Base-by-base conservation (phyloP, 2,113 vertebrate species). In the Clinocottus analis region DNA sequence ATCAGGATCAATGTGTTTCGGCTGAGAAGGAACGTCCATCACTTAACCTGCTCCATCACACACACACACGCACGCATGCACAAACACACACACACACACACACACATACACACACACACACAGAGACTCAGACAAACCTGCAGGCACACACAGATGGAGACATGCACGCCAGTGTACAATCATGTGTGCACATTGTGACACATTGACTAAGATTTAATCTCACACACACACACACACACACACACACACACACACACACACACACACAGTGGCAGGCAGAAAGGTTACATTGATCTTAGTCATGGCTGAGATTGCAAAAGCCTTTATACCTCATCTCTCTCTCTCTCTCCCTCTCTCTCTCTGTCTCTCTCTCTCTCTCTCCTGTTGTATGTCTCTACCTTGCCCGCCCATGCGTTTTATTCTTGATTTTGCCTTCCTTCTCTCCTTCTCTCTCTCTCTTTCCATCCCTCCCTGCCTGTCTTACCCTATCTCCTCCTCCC, bases 211-310 rank as follows among this genome's bases (percentile, higher is more conserved):
- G 75, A 87, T 85, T 82, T 45, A 80, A 86, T 85, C 21, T 17
- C 41, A 21, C 8, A 29, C 60, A 7, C 39, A 11, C 55, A 68
- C 31, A 55, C 33, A 64, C 53, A 59, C 51, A 59, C 27, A 41
- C 33, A 68, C 63, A 63, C 45, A 62, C 59, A 23, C 82, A 71
- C 73, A 79, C 11, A 62, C 63, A 68, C 64, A 63, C 45, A 56
- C 55, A 23, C 82, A 71, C 76, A 82, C 12, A 62, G 60, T 79
- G 72, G 77, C 79, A 69, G 62, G 56, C 65, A 84, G 75, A 88
- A 81, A 83, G 75, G 84, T 87, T 88, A 80, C 84, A 90, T 88
- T 88, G 87, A 91, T 92, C 87, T 90, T 84, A 80, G 87, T 92
- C 87, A 87, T 71, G 80, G 84, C 68, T 84, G 76, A 84, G 86